Percentiles rank a stretch among this genome's conserved stretches.
Conservation (phyloP, 1,140 invertebrate species). For the Brachionus plicatilis region DNA sequence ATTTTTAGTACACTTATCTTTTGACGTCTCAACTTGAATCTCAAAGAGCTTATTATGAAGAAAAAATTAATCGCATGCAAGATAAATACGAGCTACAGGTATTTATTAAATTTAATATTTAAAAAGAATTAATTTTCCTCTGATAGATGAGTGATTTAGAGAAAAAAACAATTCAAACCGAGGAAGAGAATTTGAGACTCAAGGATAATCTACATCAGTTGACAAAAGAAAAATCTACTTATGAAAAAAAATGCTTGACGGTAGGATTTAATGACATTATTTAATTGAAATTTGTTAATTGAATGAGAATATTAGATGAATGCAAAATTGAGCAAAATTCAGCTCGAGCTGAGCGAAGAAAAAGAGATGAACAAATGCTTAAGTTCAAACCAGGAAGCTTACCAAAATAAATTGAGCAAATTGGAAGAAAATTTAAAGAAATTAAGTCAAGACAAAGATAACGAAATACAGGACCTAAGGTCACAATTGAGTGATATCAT, state of each 20-base stretch:
- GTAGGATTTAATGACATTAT: slow-evolving; percentile 61
- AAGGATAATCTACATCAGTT: slow-evolving; percentile 52
- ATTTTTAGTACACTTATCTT: slow-evolving; percentile 78
- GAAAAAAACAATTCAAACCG: slow-evolving; percentile 44
- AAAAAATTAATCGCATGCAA: slow-evolving; percentile 66
- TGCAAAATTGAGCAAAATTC: slow-evolving; percentile 48
- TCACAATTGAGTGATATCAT: slow-evolving; percentile 90
- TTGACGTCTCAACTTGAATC: slow-evolving; percentile 92
- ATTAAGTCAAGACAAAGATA: slow-evolving; percentile 41
- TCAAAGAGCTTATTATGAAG: slow-evolving; percentile 86
- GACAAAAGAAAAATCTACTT: slow-evolving; percentile 50
- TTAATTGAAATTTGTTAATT: slow-evolving; percentile 47
- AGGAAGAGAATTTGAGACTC: slow-evolving; percentile 43
- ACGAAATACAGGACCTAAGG: slow-evolving; percentile 72
- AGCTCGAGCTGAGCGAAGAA: slow-evolving; percentile 70
- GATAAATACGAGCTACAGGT: background rate
- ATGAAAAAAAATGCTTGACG: slow-evolving; percentile 50
- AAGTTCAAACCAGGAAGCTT: slow-evolving; percentile 69
- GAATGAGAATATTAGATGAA: slow-evolving; percentile 59
- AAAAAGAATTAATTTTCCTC: background rate
- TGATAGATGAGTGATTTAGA: slow-evolving; percentile 10
- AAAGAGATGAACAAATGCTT: slow-evolving; percentile 69
- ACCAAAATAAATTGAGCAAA: slow-evolving; percentile 65
- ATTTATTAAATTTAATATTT: background rate
- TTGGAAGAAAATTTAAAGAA: slow-evolving; percentile 62